A percentile compares a stretch with the other conserved stretches of the same genome.
These are phyloP conservation scores for Artemisiospiza belli DNA, from an alignment of 2,113 vertebrate genomes.

Conservation along the genomic window DNA sequence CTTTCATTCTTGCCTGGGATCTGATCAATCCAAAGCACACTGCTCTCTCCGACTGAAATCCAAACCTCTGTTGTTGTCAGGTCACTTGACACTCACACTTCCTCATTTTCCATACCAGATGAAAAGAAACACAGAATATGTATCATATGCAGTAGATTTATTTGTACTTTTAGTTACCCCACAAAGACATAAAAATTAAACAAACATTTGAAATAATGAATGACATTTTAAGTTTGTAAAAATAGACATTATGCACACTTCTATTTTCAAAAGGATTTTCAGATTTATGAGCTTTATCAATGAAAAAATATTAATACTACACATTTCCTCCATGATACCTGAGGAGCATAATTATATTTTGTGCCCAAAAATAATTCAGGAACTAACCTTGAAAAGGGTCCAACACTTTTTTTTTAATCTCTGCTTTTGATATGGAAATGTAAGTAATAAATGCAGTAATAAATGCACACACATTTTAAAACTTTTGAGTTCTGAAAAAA, in stretches of 20 bases:
- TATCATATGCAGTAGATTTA: constrained; percentile 5
- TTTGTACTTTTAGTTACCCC: constrained; percentile 17
- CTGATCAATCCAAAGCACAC: neutral
- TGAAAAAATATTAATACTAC: neutral
- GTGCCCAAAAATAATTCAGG: neutral
- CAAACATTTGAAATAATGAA: neutral
- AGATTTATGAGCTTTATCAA: neutral
- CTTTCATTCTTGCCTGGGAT: neutral
- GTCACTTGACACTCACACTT: neutral
- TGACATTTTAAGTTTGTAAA: constrained; percentile 2
- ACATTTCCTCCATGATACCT: neutral
- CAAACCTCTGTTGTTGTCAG: neutral
- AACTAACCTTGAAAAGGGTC: neutral
- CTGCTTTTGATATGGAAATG: neutral
- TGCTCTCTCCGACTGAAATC: neutral
- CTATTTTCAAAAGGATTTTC: neutral
- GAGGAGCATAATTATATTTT: neutral
- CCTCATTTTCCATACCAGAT: neutral
- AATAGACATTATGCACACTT: neutral
- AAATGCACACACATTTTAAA: neutral
- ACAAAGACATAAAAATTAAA: constrained; percentile 22
- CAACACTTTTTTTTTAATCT: neutral
- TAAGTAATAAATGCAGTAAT: neutral
- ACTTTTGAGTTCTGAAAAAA: neutral
- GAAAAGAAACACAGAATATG: constrained; percentile 15